A percentile compares a stretch with the other conserved stretches of the same genome.
Evolutionary conservation across 2,797 vertebrate genomes (phyloP).

Genomic region (Sebastes oblongus): DNA sequence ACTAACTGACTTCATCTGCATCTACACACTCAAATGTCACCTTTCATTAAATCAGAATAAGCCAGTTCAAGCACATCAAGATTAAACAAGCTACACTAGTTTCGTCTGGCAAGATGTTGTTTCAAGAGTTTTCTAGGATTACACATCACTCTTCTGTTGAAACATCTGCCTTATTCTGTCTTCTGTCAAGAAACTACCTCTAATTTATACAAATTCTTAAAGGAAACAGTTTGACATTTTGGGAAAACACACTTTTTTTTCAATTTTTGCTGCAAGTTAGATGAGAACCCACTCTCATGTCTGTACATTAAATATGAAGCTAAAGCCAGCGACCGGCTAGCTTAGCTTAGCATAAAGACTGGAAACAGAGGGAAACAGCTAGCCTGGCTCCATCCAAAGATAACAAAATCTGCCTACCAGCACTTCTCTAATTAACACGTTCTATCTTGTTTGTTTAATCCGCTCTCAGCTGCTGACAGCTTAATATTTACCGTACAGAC

Average conservation of each 20-base stretch:
- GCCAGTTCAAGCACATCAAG: not conserved
- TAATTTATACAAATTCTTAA: not conserved
- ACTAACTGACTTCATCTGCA: not conserved
- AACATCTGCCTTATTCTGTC: not conserved
- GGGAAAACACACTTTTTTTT: too few species aligned
- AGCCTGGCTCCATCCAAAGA: not conserved
- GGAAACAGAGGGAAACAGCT: not conserved
- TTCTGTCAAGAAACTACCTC: not conserved
- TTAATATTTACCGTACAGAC: not conserved
- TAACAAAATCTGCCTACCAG: slow-evolving; percentile 2
- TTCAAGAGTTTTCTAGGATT: not conserved
- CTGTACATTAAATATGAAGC: not conserved
- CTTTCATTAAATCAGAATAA: not conserved
- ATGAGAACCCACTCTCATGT: too few species aligned
- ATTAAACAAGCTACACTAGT: not conserved
- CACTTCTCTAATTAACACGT: not conserved
- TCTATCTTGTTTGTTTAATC: slow-evolving; percentile 21
- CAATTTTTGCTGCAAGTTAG: too few species aligned
- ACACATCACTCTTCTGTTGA: not conserved
- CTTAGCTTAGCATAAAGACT: slow-evolving; percentile 1
- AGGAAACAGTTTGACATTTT: not conserved
- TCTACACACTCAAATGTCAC: not conserved
- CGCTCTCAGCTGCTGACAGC: not conserved
- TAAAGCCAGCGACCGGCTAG: not conserved
- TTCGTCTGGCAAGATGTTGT: not conserved